Base-by-base conservation (phyloP, 2,797 vertebrate species). In the Myripristis murdjan region DNA sequence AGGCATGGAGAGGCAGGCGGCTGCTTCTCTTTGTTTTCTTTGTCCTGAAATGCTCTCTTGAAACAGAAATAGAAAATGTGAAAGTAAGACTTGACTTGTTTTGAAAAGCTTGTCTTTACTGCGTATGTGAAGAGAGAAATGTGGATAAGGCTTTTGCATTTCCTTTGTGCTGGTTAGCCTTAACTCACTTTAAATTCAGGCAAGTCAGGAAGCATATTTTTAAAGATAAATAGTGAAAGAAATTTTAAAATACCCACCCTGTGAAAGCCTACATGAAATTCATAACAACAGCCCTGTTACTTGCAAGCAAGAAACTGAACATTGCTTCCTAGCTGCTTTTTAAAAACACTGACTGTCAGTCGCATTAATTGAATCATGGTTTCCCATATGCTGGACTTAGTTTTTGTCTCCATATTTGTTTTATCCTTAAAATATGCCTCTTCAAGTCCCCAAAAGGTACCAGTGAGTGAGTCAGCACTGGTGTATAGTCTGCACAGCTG, bases 31-130 rank as follows among this genome's bases (percentile, higher is more conserved):
- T 69, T 74, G 64, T 69, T 61, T 47, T 59, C 22, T 84, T 48
- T 77, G 63, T 75, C 71, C 9, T 81, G 31, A 72, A 75, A 73
- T 66, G 49, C 16, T 69, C 71, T 72, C 53, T 18, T 28, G 5
- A 82, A 74, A 78, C 20, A 67, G 39, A 77, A 77, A 58, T 54
- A 64, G 44, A 67, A 72, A 12, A 49, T 24, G 24, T 44, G 14
- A 2, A 35, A 23, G 3, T 23, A 2, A 52, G 59, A 15, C 5
- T 2, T 11, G 18, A 33, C 44, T 37, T 47, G 23, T 58, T 81
- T 54, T 47, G 4, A 63, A 51, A 48, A 69, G n/a, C 16, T 4
- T 64, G 12, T 69, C 3, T 56, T 26, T 69, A n/a, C 26, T 28
- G 26, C 6, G 26, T 14, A 60, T 58, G 18, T 18, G 4, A 59